These are phyloP conservation scores for Pagetopsis macropterus DNA, from an alignment of 2,797 vertebrate species.

Conservation along the genomic window DNA sequence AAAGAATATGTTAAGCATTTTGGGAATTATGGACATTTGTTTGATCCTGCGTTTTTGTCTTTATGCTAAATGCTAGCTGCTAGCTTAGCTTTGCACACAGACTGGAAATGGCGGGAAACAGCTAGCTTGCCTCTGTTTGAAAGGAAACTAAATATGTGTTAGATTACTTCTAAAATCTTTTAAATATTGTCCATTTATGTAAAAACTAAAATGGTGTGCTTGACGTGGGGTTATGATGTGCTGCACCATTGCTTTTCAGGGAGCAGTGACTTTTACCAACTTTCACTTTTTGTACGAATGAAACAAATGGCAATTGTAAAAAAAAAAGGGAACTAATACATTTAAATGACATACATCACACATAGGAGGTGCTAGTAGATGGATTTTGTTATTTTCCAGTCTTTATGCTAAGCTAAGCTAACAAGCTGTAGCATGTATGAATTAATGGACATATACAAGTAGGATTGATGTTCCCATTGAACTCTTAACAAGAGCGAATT, in stretches of 20 bases:
- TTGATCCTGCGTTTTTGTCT: not conserved
- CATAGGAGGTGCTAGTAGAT: not conserved
- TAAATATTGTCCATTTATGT: not conserved
- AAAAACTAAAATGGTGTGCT: not conserved
- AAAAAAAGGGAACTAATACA: not conserved
- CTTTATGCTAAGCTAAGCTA: not conserved
- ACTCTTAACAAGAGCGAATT: not conserved
- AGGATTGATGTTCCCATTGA: not conserved
- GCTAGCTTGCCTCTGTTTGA: not conserved
- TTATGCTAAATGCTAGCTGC: not conserved
- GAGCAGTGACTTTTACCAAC: not conserved
- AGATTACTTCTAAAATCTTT: not conserved
- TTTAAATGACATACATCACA: not conserved
- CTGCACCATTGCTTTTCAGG: not conserved
- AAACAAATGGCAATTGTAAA: not conserved
- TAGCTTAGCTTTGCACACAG: slow-evolving; percentile 4
- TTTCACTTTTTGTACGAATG: not conserved
- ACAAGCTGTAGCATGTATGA: not conserved
- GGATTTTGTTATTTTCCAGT: not conserved
- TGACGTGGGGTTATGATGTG: not conserved
- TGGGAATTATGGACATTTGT: not conserved
- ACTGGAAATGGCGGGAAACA: not conserved
- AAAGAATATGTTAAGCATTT: not conserved
- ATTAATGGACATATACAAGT: not conserved
- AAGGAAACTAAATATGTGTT: not conserved